Conservation (phyloP, 2,888 invertebrate genomes). For the Andrena hattorfiana region DNA sequence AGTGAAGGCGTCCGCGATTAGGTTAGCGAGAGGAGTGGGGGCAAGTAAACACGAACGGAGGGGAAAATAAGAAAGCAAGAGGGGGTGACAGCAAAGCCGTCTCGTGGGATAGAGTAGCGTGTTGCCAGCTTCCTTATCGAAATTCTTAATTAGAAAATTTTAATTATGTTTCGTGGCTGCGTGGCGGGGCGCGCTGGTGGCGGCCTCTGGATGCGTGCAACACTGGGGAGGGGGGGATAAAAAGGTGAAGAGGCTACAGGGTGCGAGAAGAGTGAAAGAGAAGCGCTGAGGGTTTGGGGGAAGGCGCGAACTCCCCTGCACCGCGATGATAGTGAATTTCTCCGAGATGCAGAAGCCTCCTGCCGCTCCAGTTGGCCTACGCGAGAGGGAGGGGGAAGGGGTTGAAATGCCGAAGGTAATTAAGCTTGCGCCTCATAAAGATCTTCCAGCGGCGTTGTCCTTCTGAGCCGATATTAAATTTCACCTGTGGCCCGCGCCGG, state of each 20-base stretch:
- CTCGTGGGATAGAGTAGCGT: conserved; percentile 47
- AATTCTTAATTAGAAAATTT: conserved; percentile 85
- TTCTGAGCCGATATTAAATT: conserved; percentile 60
- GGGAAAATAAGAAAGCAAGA: conserved; percentile 29
- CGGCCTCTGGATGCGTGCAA: conserved; percentile 2
- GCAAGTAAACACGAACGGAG: conserved; percentile 2
- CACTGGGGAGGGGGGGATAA: background rate
- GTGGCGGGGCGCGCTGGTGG: conserved; percentile 11
- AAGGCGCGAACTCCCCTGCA: conserved; percentile 56
- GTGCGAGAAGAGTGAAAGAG: conserved; percentile 26
- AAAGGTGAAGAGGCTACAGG: conserved; percentile 10
- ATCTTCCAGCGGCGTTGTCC: conserved; percentile 49
- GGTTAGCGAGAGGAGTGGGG: conserved; percentile 40
- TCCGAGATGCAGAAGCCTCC: conserved; percentile 17
- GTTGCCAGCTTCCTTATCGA: conserved; percentile 79
- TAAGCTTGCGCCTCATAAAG: conserved; percentile 67
- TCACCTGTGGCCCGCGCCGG: conserved; percentile 45
- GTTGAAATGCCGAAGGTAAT: conserved; percentile 61
- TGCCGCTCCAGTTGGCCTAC: background rate
- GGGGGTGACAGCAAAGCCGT: conserved; percentile 54
- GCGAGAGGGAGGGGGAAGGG: conserved; percentile 1
- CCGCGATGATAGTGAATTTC: conserved; percentile 71
- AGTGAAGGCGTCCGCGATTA: conserved; percentile 20
- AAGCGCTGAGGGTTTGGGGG: conserved; percentile 11
- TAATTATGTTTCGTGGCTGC: conserved; percentile 83